Conservation (phyloP, 2,113 vertebrate genomes). For the Lagopus muta region DNA sequence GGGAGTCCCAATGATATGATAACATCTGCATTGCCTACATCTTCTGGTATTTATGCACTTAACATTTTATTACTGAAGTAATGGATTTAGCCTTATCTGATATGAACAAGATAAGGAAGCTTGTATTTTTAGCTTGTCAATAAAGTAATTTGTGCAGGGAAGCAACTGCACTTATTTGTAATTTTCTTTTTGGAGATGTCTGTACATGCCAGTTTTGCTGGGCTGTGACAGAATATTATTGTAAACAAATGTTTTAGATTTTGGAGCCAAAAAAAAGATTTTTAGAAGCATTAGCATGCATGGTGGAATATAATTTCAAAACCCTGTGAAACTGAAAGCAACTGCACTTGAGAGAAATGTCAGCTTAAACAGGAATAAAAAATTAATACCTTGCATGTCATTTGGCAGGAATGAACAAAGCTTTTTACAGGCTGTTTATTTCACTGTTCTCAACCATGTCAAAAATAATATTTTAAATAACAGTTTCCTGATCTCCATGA, state of each 20-base stretch:
- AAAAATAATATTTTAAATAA: background rate
- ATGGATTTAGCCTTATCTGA: constrained; percentile 47
- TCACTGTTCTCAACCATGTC: background rate
- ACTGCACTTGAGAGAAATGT: background rate
- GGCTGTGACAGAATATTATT: background rate
- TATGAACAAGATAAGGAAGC: constrained; percentile 16
- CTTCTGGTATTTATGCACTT: constrained; percentile 26
- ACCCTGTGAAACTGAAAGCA: background rate
- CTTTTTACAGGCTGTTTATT: background rate
- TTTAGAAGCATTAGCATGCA: background rate
- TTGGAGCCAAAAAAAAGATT: constrained; percentile 5
- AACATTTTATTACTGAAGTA: constrained; percentile 47
- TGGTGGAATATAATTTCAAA: background rate
- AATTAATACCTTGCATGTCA: background rate
- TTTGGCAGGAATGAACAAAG: constrained; percentile 4
- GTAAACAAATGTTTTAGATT: background rate
- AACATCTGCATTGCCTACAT: constrained; percentile 6
- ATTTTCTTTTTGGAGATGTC: background rate
- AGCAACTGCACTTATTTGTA: constrained; percentile 38
- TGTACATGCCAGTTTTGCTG: background rate
- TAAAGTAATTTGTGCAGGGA: constrained; percentile 29
- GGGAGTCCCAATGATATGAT: background rate
- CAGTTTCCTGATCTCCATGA: background rate
- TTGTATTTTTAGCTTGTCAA: constrained; percentile 50
- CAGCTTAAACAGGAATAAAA: constrained; percentile 13